Evolutionary conservation across 2,888 invertebrate genomes (phyloP).

Genomic region (Apamea sordens): DNA sequence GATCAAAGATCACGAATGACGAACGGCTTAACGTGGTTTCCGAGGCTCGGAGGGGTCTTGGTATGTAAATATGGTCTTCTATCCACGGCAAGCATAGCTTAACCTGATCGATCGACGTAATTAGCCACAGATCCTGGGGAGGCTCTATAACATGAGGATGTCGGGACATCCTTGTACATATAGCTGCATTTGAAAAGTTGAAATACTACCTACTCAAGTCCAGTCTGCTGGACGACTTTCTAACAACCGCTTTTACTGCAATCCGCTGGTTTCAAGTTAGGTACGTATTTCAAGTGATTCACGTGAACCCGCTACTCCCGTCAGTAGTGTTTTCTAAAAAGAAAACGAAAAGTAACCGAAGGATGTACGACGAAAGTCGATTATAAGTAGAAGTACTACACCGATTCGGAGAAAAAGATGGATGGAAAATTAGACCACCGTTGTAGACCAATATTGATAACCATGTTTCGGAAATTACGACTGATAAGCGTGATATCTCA

Average conservation of each 20-base stretch:
- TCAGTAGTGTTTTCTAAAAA: background rate
- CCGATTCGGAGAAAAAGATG: background rate
- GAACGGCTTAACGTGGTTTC: too few species aligned
- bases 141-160: background rate
- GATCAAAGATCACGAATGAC: too few species aligned
- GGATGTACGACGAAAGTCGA: background rate
- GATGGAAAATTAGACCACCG: background rate
- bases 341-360: constrained; percentile 8
- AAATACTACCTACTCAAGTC: constrained; percentile 9
- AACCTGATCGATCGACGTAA: background rate
- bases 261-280: constrained; percentile 24
- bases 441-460: background rate
- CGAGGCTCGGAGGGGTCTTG: background rate
- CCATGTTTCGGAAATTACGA: too few species aligned
- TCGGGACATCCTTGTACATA: constrained; percentile 12
- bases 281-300: constrained; percentile 10
- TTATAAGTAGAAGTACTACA: background rate
- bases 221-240: constrained; percentile 66
- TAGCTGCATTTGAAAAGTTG: constrained; percentile 15
- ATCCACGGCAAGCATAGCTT: background rate
- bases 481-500: too few species aligned
- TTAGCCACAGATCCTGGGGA: background rate
- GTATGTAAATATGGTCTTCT: background rate
- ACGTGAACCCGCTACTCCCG: background rate
- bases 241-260: constrained; percentile 68